Evolutionary conservation across 2,113 vertebrate species (phyloP).

Genomic region (Macrotis lagotis): DNA sequence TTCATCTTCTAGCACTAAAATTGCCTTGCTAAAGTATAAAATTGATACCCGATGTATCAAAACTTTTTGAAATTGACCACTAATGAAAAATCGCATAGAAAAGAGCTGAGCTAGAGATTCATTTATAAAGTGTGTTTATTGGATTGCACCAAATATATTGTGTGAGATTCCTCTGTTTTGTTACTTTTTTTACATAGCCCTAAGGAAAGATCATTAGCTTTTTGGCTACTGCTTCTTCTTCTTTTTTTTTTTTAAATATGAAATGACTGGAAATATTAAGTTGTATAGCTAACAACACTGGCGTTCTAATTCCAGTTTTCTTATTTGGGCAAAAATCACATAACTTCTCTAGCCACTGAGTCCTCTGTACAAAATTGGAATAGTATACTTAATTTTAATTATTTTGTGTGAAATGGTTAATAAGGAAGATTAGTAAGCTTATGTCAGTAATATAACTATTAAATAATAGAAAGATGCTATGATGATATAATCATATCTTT

Average conservation of each 20-base stretch:
- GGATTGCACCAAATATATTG: constrained; percentile 23
- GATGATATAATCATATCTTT: constrained; percentile 8
- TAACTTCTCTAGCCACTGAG: too few species aligned
- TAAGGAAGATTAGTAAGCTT: constrained; percentile 22
- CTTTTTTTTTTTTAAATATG: constrained; percentile 50
- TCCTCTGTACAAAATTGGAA: too few species aligned
- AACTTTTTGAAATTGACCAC: constrained; percentile 43
- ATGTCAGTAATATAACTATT: constrained; percentile 30
- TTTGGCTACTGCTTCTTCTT: constrained; percentile 33
- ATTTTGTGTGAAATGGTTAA: not conserved
- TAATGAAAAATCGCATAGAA: constrained; percentile 22
- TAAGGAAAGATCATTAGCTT: constrained; percentile 31
- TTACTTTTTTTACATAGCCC: not conserved
- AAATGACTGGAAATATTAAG: constrained; percentile 34
- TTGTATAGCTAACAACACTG: not conserved
- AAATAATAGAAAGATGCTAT: constrained; percentile 40
- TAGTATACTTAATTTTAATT: constrained; percentile 26
- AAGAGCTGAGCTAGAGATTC: constrained; percentile 24
- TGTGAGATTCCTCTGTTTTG: constrained; percentile 50
- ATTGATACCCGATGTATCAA: constrained; percentile 31
- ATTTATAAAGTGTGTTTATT: constrained; percentile 40
- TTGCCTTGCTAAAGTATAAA: constrained; percentile 62
- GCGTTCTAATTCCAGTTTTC: constrained; percentile 44
- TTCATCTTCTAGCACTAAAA: constrained; percentile 61
- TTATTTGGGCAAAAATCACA: too few species aligned